Conservation (phyloP, 2,888 invertebrate species). For the Watsonalla binaria region DNA sequence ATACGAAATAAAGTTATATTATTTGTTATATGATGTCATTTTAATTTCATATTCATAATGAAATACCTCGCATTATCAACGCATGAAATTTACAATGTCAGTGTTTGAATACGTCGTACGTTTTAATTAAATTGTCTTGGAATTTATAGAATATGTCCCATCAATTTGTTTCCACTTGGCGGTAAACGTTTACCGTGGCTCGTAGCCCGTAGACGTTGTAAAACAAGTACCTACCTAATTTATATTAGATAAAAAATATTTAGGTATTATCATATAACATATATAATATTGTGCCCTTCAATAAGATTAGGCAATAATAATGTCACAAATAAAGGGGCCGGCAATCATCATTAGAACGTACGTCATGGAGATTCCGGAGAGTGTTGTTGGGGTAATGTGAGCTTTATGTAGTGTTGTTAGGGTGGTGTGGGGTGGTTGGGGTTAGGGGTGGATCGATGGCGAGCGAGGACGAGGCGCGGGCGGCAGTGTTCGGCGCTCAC, state of each 20-base stretch:
- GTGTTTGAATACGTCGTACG: neutral
- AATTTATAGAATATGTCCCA: no score
- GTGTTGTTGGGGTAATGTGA: slow-evolving; percentile 26
- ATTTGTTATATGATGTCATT: slow-evolving; percentile 45
- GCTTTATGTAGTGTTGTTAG: slow-evolving; percentile 26
- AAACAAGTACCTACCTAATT: no score
- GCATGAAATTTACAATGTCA: slow-evolving; percentile 1
- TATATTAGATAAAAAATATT: no score
- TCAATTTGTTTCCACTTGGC: no score
- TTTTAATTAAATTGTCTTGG: no score
- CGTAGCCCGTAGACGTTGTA: no score
- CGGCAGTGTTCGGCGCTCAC: slow-evolving; percentile 48
- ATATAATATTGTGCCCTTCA: neutral
- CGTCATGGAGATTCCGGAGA: slow-evolving; percentile 36
- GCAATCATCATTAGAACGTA: slow-evolving; percentile 48
- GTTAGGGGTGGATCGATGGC: slow-evolving; percentile 66
- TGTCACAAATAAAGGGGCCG: slow-evolving; percentile 26
- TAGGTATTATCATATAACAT: no score
- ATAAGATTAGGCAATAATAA: slow-evolving; percentile 8
- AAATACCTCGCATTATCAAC: neutral
- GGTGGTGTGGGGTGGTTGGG: slow-evolving; percentile 20
- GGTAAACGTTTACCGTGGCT: no score
- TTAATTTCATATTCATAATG: slow-evolving; percentile 9
- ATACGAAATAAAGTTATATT: slow-evolving; percentile 58
- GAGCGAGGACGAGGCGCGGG: slow-evolving; percentile 36